Percentiles rank a stretch among this genome's conserved stretches.
Evolutionary conservation across 2,888 invertebrate species (phyloP).

Genomic region (Auanema freiburgensis): DNA sequence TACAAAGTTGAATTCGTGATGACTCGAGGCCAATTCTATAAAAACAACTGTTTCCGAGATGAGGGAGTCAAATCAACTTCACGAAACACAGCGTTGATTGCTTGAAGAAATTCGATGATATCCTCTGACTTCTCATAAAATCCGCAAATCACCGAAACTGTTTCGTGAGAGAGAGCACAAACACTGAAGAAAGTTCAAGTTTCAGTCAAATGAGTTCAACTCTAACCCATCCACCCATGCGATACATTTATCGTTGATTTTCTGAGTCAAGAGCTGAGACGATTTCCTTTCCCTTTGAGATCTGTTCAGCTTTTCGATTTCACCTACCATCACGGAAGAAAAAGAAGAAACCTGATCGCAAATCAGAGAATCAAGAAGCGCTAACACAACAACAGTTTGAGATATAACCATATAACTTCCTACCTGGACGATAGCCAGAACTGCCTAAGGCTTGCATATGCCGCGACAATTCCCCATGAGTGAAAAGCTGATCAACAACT

Average conservation of each 20-base stretch:
- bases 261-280: constrained; percentile 17
- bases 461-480: constrained; percentile 38
- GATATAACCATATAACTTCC: not conserved
- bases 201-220: no score
- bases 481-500: constrained; percentile 40
- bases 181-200: constrained; percentile 31
- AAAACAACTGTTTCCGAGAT: not conserved
- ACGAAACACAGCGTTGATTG: constrained; percentile 44
- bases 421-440: constrained; percentile 36
- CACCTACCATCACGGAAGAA: constrained; percentile 30
- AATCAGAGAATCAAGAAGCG: constrained; percentile 16
- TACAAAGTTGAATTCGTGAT: constrained; percentile 34
- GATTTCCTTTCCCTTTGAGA: constrained; percentile 13
- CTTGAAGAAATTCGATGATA: constrained; percentile 54
- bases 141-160: constrained; percentile 49
- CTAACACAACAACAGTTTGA: not conserved
- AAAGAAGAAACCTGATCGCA: constrained; percentile 37
- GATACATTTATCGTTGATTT: constrained; percentile 18
- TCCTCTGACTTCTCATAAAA: constrained; percentile 55
- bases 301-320: constrained; percentile 33
- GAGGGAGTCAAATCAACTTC: constrained; percentile 21
- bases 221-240: constrained; percentile 16
- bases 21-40: constrained; percentile 51
- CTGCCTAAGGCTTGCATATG: constrained; percentile 37
- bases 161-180: constrained; percentile 38